Evolutionary conservation across 2,888 invertebrate genomes (phyloP), one percentile per base, ranked within the genome.

Genomic region (Glaucopsyche alexis): DNA sequence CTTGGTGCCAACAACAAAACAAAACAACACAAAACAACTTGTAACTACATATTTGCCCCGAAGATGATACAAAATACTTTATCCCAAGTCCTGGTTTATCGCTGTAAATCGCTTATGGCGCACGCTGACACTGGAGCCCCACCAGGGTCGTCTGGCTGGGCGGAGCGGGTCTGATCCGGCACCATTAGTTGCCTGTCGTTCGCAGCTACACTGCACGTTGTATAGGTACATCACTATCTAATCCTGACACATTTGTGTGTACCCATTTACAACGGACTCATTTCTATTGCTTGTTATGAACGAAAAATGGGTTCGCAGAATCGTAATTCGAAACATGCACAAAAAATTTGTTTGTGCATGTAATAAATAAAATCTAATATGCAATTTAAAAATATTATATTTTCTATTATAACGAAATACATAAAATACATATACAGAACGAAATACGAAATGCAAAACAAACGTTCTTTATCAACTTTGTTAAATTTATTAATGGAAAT

Each of bases 161-260:
- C 72, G 74, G 69, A 55, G 71, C 74, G 64, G 74, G 75, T 73
- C 19, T 74, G 75, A 75, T 74, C 76, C 75, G 72, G 76, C 76
- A 74, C 76, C 77, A 79, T 79, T 78, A 78, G 78, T 79, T 76
- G 77, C 72, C 71, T 77, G 78, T 78, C 78, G 74, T 71, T 72
- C 67, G 77, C 79, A 78, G 75, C 67, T 71, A 69, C 75, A 40
- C 64, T 72, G 73, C 52, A 67, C 52, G 52, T 67, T 72, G 72
- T 55, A 45, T 66, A n/a, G n/a, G n/a, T n/a, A 66, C 52, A 69
- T 47, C 69, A 49, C 47, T 69, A 69, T 69, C 69, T 69, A 69
- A 69, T 69, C 69, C 69, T 69, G 69, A 69, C 69, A 69, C 69
- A 69, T 69, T 49, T 69, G n/a, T n/a, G n/a, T n/a, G n/a, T 19